Conservation (phyloP, 1,140 invertebrate genomes). For the Augochlora pura region DNA sequence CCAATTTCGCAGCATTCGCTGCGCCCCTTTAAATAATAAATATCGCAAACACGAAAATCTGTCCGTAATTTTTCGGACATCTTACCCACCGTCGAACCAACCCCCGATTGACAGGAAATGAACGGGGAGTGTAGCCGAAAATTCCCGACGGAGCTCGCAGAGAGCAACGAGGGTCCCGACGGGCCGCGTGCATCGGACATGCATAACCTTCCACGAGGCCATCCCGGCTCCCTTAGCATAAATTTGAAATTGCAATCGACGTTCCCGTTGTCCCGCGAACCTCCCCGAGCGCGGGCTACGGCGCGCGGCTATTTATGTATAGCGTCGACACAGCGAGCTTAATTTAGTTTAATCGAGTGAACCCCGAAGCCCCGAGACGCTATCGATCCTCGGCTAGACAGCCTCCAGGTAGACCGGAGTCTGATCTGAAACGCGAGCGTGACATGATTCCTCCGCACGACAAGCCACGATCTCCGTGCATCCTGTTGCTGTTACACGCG, state of each 20-base stretch:
- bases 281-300: not conserved
- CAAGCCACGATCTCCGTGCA: not conserved
- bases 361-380: conserved; percentile 39
- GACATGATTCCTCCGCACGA: not conserved
- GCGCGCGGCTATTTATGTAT: conserved; percentile 36
- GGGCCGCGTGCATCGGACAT: conserved; percentile 15
- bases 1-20: no score
- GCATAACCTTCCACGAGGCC: conserved; percentile 14
- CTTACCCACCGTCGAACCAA: not conserved
- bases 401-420: not conserved
- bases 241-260: conserved; percentile 49
- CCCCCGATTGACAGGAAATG: not conserved
- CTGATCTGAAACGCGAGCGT: conserved; percentile 1
- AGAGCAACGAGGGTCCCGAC: not conserved
- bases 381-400: conserved; percentile 40
- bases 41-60: no score
- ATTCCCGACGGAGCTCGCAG: not conserved
- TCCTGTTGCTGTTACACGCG: not conserved
- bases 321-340: conserved; percentile 53
- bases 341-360: conserved; percentile 58
- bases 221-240: conserved; percentile 33
- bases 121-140: not conserved
- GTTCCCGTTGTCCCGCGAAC: conserved; percentile 18
- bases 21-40: no score
- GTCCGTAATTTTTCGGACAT: no score